These are phyloP conservation scores for Hystrix cristata DNA, from an alignment of 2,113 vertebrate genomes.

Conservation along the genomic window DNA sequence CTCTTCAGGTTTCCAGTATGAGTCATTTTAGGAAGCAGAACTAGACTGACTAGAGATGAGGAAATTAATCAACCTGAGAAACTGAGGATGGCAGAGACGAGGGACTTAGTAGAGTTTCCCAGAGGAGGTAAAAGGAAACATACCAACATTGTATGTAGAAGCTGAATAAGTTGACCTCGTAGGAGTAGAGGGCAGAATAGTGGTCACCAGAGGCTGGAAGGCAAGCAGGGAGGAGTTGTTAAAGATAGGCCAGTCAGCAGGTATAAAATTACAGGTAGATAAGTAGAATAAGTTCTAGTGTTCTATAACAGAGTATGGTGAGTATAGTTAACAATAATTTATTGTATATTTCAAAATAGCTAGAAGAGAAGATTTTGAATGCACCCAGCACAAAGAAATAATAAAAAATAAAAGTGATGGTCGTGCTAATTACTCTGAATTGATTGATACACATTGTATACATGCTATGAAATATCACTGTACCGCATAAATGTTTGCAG, in stretches of 20 bases:
- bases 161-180: neutral
- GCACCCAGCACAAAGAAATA: neutral
- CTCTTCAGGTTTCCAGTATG: neutral
- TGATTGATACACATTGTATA: neutral
- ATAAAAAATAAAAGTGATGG: neutral
- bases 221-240: neutral
- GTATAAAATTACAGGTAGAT: neutral
- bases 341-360: neutral
- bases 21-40: neutral
- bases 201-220: neutral
- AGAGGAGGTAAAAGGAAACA: neutral
- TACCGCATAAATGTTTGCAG: neutral
- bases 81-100: neutral
- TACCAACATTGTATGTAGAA: neutral
- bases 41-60: neutral
- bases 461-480: neutral
- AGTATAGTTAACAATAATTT: neutral
- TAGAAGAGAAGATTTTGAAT: neutral
- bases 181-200: neutral
- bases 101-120: neutral
- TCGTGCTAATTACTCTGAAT: neutral
- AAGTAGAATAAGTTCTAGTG: neutral
- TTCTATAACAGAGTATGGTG: neutral
- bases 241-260: neutral
- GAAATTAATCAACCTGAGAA: constrained; percentile 11